phyloP scores from a whole-genome alignment of 1,140 invertebrate species.

The Magallana gigas region DNA sequence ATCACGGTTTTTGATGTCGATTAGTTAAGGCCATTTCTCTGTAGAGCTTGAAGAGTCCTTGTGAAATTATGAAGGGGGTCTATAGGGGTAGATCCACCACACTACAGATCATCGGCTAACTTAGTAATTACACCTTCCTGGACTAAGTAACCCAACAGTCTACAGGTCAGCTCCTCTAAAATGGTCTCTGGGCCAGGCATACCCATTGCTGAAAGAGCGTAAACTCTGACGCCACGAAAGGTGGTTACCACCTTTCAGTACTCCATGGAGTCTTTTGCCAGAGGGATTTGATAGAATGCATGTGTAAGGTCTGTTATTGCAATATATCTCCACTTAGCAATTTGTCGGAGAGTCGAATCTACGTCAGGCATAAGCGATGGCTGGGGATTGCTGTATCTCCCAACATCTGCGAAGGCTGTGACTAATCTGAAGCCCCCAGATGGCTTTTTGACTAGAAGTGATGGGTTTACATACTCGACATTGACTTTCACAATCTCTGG shows the following conservation, averaged over 20 bases:
- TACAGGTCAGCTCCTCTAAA: constrained; percentile 16
- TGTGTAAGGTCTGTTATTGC: constrained; percentile 53
- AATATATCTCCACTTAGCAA: constrained; percentile 55
- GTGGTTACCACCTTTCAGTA: constrained; percentile 53
- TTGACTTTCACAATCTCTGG: constrained; percentile 47
- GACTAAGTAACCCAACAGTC: constrained; percentile 52
- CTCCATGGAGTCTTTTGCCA: constrained; percentile 46
- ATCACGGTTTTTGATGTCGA: no score
- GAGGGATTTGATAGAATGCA: constrained; percentile 53
- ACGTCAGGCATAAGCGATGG: constrained; percentile 43
- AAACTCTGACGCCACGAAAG: constrained; percentile 50
- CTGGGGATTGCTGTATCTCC: constrained; percentile 46
- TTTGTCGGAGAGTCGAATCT: constrained; percentile 24
- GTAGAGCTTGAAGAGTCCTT: neutral
- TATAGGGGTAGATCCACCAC: neutral
- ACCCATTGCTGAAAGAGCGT: constrained; percentile 50
- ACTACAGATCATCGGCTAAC: constrained; percentile 45
- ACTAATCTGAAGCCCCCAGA: no score
- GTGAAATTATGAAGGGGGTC: neutral
- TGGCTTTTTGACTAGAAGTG: constrained; percentile 49
- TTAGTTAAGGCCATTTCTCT: neutral
- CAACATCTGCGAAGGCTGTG: no score
- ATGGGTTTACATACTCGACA: constrained; percentile 53
- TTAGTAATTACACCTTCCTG: constrained; percentile 54
- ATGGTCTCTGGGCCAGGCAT: constrained; percentile 22